Base-by-base conservation (phyloP, 1,140 invertebrate genomes). In the Drosophila sechellia region DNA sequence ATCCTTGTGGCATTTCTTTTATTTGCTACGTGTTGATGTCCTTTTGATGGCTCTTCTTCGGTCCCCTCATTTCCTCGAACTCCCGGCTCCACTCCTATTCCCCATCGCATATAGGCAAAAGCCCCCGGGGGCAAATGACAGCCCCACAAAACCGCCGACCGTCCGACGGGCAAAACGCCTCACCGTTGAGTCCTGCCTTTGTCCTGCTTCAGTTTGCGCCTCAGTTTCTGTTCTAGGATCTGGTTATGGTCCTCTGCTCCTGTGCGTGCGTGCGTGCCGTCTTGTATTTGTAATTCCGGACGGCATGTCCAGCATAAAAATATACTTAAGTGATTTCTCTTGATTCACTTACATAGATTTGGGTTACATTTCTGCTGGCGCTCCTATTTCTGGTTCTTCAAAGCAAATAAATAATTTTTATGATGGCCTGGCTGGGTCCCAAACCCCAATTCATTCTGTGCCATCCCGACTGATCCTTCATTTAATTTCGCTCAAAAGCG, bases 321-420 rank as follows among this genome's bases (percentile, higher is more conserved):
- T 87, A 87, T 87, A 87, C 84, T 87, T 87, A 87, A 87, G 84
- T 87, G 84, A 87, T 87, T 87, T 87, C 84, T 87, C 84, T 89
- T 87, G 83, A 87, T 87, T 87, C 83, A 87, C 84, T 87, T 89
- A 86, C 79, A 86, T 86, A 87, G 84, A 87, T 87, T 89, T 87
- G 84, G 79, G 84, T 87, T 87, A 89, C 84, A 87, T 87, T 87
- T 89, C 68, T 74, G 71, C 71, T 80, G 66, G 63, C 64, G 35
- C 58, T 64, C 61, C 46, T 65, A 80, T 61, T 75, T 77, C 53
- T 69, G 65, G 75, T 48, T 79, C 74, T 77, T 77, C 75, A 77
- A 77, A 77, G 72, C 84, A 89, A 87, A 87, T 87, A 87, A 87
- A 87, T 87, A 87, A 87, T 89, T 83, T 87, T 79, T 89, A 79